Base-by-base conservation (phyloP, 1,140 invertebrate species). In the Ips typographus region DNA sequence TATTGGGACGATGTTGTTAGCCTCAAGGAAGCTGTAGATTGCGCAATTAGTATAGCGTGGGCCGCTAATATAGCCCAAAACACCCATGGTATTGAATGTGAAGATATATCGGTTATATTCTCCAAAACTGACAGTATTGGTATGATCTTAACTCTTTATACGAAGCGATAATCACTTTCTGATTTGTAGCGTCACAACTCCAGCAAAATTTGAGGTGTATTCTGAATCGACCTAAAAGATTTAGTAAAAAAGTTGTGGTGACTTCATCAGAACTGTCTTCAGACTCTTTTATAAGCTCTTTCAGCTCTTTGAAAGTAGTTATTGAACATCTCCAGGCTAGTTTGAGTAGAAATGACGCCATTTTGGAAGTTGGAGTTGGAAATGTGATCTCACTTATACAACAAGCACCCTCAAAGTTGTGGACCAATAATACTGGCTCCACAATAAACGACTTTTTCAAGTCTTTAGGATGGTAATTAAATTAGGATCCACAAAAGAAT, bases 1-100 rank as follows among this genome's bases (percentile, higher is more conserved):
- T 96, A 95, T 78, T 91, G 89, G 65, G 92, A 95, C 78, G 91
- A 90, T 2, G 89, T 86, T 68, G 85, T 95, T 42, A 94, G 91
- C 1, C 85, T 88, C 2, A 91, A 94, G 73, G 88, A 95, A 80
- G 91, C 90, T 73, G 83, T 96, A 36, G 40, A 73, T 22, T 64
- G 70, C 40, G 64, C 65, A 2, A 62, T 43, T 6, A 52, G 58
- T 8, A 68, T 75, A 37, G 65, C 70, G 37, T 44, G 65, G 4
- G 47, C 55, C 38, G 41, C 67, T 40, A 60, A 60, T 40, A 8
- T 43, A 37, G 56, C 41, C n/a, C 41, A 38, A 38, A 36, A 36
- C 3, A 47, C n/a, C 59, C 37, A 68, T 40, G 56, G 57, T 4
- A 57, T 22, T 22, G 22, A 22, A 22, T 22, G 7, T 38, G 56